Base-by-base conservation (phyloP, 1,140 invertebrate species). In the Whitmania pigra region DNA sequence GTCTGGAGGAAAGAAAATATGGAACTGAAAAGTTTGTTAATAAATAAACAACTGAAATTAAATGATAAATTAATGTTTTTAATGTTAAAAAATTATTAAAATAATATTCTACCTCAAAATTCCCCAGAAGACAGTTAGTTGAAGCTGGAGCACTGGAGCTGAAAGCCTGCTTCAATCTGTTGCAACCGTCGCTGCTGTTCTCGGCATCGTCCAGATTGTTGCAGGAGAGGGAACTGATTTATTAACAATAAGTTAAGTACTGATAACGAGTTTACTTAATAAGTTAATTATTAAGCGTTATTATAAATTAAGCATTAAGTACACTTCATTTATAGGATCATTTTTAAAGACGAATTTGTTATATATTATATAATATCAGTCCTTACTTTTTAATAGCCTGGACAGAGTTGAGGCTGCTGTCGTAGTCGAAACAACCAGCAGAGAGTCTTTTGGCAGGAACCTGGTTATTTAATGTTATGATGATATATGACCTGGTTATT, bases 311-410 rank as follows among this genome's bases (percentile, higher is more conserved):
- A 36, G 31, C 6, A 36, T 36, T 36, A 6, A 36, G 6, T 36
- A 36, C 31, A 36, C 31, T 2, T 36, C 31, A 36, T 6, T 36
- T 36, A 36, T 36, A 36, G 31, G 31, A 36, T 36, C 6, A 36
- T 6, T 36, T 6, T 36, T 36, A 6, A 36, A 36, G 31, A 36
- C 31, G 2, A 36, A 36, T 36, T 36, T 36, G 31, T 36, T 36
- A 3, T 1, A 0, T 49, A 49, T 49, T 49, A 49, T 7, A 49
- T 49, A 13, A 9, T 25, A 63, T 18, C 9, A 57, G 54, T 68
- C 73, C 79, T 79, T 79, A 90, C 89, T 88, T 90, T 85, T 90
- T 89, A 77, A 92, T 91, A 17, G 89, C 89, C 71, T 88, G 89
- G 36, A 89, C 88, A 72, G 87, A 88, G 77, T 88, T 90, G 63